Conservation (phyloP, 2,113 vertebrate genomes). For the Aplodontia rufa region DNA sequence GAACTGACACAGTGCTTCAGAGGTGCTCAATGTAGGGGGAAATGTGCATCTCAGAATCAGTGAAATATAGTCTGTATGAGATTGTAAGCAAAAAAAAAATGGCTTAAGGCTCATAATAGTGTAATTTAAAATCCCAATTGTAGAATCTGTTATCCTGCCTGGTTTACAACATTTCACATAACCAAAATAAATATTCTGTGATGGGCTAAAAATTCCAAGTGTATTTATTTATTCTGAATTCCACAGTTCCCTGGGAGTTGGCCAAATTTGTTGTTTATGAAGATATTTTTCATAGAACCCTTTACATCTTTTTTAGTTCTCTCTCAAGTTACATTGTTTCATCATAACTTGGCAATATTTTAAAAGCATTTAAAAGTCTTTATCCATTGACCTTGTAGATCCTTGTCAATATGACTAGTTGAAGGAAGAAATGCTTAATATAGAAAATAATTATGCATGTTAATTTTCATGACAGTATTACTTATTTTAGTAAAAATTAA, state of each 20-base stretch:
- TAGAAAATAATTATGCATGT: conserved; percentile 12
- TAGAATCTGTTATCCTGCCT: neutral
- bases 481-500: conserved; percentile 38
- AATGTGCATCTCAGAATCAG: neutral
- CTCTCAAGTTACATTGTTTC: neutral
- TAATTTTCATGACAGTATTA: neutral
- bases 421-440: conserved; percentile 15
- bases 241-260: neutral
- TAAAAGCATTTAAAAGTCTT: neutral
- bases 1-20: neutral
- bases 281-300: neutral
- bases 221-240: conserved; percentile 25
- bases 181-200: neutral
- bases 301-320: neutral
- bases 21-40: neutral
- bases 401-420: neutral
- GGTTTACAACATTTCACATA: neutral
- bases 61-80: neutral
- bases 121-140: neutral
- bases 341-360: conserved; percentile 29
- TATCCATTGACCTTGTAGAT: neutral
- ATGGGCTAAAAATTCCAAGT: neutral
- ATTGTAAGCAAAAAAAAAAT: conserved; percentile 18
- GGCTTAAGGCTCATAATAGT: neutral
- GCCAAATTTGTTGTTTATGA: neutral